Percentiles rank a stretch among this genome's conserved stretches.
These are phyloP conservation scores for Oryzias javanicus DNA, from an alignment of 2,113 vertebrate genomes.

Conservation along the genomic window DNA sequence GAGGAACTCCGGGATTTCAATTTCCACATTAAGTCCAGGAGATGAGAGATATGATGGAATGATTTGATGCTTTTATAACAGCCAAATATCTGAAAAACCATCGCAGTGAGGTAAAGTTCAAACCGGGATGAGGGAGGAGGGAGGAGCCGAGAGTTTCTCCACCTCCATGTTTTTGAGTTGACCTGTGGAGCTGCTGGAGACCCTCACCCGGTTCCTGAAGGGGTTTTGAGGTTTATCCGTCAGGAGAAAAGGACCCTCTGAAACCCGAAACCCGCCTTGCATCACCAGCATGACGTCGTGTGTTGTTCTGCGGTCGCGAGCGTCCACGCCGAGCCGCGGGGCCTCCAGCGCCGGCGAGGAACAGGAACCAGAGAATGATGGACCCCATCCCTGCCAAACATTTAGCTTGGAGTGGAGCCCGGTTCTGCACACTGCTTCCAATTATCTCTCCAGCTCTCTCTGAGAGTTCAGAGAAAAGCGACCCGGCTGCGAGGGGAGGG, in stretches of 20 bases:
- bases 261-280: conserved; percentile 51
- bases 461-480: conserved; percentile 42
- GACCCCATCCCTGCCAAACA: conserved; percentile 73
- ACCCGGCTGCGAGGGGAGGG: conserved; percentile 10
- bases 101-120: too few relatives aligned
- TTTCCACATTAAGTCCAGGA: too few relatives aligned
- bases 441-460: conserved; percentile 53
- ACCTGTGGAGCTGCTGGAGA: too few relatives aligned
- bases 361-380: conserved; percentile 45
- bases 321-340: conserved; percentile 6
- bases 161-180: too few relatives aligned
- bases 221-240: not conserved
- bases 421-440: conserved; percentile 64
- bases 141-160: too few relatives aligned
- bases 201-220: not conserved
- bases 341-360: conserved; percentile 7
- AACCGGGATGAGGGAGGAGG: too few relatives aligned
- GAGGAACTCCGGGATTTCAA: not conserved
- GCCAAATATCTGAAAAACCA: too few relatives aligned
- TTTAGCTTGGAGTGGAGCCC: conserved; percentile 74
- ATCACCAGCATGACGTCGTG: conserved; percentile 37
- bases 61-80: too few relatives aligned
- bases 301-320: conserved; percentile 14
- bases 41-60: too few relatives aligned
- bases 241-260: conserved; percentile 15